Percentiles rank a stretch among this genome's conserved stretches.
phyloP scores from a whole-genome alignment of 2,113 vertebrate species.

The Menura novaehollandiae region DNA sequence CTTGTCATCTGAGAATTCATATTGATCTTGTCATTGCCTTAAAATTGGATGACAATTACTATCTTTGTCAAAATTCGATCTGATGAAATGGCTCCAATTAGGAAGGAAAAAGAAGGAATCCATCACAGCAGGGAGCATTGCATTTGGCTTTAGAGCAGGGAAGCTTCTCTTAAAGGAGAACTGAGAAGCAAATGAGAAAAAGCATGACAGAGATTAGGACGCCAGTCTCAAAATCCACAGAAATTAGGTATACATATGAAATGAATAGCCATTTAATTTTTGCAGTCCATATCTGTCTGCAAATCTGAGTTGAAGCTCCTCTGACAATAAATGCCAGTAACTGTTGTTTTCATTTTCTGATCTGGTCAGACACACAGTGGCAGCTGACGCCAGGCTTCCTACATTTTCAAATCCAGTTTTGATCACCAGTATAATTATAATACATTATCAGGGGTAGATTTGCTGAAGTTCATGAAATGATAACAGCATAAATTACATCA shows the following conservation, averaged over 20 bases:
- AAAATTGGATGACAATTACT: conserved; percentile 67
- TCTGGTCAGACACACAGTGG: not conserved
- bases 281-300: not conserved
- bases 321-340: not conserved
- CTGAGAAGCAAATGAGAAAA: not conserved
- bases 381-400: not conserved
- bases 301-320: not conserved
- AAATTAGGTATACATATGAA: not conserved
- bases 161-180: conserved; percentile 23
- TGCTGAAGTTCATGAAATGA: not conserved
- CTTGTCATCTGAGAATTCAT: conserved; percentile 59
- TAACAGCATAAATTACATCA: not conserved
- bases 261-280: not conserved
- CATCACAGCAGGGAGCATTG: conserved; percentile 26
- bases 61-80: conserved; percentile 65
- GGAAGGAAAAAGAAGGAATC: conserved; percentile 60
- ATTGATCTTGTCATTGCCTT: conserved; percentile 63
- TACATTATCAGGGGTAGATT: not conserved
- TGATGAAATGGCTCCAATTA: conserved; percentile 63
- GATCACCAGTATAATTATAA: not conserved
- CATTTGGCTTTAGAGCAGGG: conserved; percentile 3
- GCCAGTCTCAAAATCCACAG: not conserved
- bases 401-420: not conserved
- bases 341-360: not conserved
- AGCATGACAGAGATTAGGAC: not conserved